Percentiles rank a stretch among this genome's conserved stretches.
These are phyloP conservation scores for Bombyx huttoni DNA, from an alignment of 2,888 invertebrate species.

Conservation along the genomic window DNA sequence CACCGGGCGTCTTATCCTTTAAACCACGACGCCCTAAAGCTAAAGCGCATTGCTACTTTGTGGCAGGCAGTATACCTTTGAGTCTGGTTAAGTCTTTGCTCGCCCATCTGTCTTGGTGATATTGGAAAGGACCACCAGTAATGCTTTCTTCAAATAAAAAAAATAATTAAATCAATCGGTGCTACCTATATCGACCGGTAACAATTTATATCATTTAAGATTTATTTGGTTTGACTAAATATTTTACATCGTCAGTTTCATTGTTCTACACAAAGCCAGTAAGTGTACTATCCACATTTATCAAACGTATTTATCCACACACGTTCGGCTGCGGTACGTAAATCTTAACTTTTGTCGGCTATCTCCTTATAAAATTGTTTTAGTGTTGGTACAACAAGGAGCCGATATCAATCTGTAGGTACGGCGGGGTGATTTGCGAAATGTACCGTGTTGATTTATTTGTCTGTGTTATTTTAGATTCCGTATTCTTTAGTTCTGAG, in stretches of 20 bases:
- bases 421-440: conserved; percentile 44
- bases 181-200: too few species aligned
- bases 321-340: conserved; percentile 36
- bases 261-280: neutral
- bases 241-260: neutral
- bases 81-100: too few species aligned
- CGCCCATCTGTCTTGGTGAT: too few species aligned
- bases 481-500: neutral
- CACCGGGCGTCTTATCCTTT: too few species aligned
- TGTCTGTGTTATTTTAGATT: conserved; percentile 24
- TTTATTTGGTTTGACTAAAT: neutral
- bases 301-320: conserved; percentile 4
- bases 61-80: too few species aligned
- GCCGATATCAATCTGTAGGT: conserved; percentile 38
- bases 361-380: conserved; percentile 55
- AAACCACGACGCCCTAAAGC: too few species aligned
- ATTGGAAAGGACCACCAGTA: too few species aligned
- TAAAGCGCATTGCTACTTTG: too few species aligned
- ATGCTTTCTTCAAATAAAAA: too few species aligned
- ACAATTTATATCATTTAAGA: too few species aligned
- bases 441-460: conserved; percentile 51
- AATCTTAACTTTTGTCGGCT: conserved; percentile 57
- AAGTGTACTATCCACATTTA: conserved; percentile 5
- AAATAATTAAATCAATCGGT: too few species aligned
- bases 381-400: conserved; percentile 34